Evolutionary conservation across 1,140 invertebrate species (phyloP).

Genomic region (Drosophila simulans): DNA sequence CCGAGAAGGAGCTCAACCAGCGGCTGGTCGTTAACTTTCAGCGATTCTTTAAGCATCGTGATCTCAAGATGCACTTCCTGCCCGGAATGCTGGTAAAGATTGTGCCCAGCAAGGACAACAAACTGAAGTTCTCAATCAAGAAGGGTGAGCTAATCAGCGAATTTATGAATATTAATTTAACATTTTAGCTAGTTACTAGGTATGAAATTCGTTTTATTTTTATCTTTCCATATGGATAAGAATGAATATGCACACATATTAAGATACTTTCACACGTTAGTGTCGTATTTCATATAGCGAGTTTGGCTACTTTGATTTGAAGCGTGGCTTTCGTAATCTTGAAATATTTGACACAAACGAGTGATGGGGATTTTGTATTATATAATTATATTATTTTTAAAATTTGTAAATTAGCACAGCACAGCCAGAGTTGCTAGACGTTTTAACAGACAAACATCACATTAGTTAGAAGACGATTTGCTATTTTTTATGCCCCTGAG

Average conservation of each 20-base stretch:
- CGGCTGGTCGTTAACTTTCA: conserved; percentile 73
- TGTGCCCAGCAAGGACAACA: conserved; percentile 81
- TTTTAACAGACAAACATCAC: too few species aligned
- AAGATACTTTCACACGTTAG: conserved; percentile 18
- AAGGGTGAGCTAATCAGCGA: conserved; percentile 54
- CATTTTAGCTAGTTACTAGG: too few species aligned
- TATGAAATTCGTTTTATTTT: neutral
- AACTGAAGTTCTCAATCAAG: conserved; percentile 76
- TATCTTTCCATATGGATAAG: neutral
- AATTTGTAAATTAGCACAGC: too few species aligned
- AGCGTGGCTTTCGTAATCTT: conserved; percentile 7
- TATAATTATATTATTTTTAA: too few species aligned
- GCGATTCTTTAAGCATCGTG: conserved; percentile 79
- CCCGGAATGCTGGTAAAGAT: conserved; percentile 79
- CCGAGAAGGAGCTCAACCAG: conserved; percentile 76
- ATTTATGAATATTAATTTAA: neutral
- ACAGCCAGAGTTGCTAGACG: too few species aligned
- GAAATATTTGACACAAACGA: conserved; percentile 24
- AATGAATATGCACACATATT: neutral
- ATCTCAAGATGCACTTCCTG: conserved; percentile 81
- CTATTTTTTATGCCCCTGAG: neutral
- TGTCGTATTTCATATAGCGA: neutral
- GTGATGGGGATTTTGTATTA: neutral
- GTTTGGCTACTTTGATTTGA: neutral
- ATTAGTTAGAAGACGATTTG: too few species aligned